Conservation (phyloP, 2,888 invertebrate genomes). For the Itoplectis maculator region DNA sequence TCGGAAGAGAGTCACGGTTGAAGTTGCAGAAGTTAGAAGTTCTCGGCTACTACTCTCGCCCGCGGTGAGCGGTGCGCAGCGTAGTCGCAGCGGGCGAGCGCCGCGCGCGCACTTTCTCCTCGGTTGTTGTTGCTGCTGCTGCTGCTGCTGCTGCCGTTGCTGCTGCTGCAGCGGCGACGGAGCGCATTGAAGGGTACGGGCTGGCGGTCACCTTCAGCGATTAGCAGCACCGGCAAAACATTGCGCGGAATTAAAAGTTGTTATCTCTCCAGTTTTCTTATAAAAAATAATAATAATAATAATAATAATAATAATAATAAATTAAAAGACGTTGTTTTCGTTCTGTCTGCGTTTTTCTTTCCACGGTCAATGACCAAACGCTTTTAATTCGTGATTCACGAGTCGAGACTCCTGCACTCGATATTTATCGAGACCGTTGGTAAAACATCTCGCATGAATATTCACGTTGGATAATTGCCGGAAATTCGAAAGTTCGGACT, state of each 20-base stretch:
- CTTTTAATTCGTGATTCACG: too few relatives aligned
- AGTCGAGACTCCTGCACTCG: neutral
- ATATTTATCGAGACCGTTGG: neutral
- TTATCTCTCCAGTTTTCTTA: too few relatives aligned
- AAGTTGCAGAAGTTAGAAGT: conserved; percentile 75
- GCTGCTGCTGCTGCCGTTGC: conserved; percentile 12
- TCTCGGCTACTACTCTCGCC: conserved; percentile 80
- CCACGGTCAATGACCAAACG: too few relatives aligned
- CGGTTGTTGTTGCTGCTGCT: conserved; percentile 63
- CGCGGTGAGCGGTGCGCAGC: conserved; percentile 37
- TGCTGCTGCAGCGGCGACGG: neutral
- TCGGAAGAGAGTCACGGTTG: conserved; percentile 76
- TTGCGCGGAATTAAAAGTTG: too few relatives aligned
- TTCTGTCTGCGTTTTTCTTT: too few relatives aligned
- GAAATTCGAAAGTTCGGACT: conserved; percentile 57
- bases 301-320: too few relatives aligned
- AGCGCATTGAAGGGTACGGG: neutral
- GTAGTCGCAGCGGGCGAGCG: conserved; percentile 56
- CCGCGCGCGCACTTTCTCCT: conserved; percentile 77
- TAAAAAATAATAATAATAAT: too few relatives aligned
- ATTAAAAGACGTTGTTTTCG: too few relatives aligned
- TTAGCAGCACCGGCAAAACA: too few relatives aligned
- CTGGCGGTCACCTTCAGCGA: neutral
- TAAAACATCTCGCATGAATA: neutral
- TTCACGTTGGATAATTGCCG: conserved; percentile 27